Conservation (phyloP, 2,797 vertebrate species). For the Sylvia borin region DNA sequence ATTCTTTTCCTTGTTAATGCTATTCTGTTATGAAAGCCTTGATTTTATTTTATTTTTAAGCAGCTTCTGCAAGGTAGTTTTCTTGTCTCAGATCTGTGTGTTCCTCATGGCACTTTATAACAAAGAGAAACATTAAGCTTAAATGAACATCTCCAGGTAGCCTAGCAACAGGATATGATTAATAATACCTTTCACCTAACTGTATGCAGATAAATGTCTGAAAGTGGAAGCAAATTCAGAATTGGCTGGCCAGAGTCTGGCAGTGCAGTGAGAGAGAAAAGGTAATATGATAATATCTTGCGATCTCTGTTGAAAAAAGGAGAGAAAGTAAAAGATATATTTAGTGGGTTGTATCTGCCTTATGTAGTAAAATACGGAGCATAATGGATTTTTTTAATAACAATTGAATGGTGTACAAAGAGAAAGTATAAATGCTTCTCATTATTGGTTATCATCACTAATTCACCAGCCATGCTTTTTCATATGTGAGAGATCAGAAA, state of each 20-base stretch:
- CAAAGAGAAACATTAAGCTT: constrained; percentile 73
- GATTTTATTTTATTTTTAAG: background rate
- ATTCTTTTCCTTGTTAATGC: background rate
- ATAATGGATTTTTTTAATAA: constrained; percentile 29
- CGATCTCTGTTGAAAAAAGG: constrained; percentile 27
- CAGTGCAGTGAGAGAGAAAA: constrained; percentile 31
- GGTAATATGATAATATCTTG: constrained; percentile 51
- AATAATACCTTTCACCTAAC: constrained; percentile 77
- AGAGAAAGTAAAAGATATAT: constrained; percentile 17
- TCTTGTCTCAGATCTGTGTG: constrained; percentile 59
- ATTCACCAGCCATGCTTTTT: constrained; percentile 21
- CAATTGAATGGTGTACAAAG: constrained; percentile 1
- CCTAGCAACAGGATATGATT: constrained; percentile 81
- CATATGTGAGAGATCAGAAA: constrained; percentile 57
- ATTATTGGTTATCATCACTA: constrained; percentile 39
- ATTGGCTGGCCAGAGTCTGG: constrained; percentile 60
- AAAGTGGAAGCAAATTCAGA: constrained; percentile 68
- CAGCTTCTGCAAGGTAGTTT: constrained; percentile 53
- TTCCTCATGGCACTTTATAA: constrained; percentile 64
- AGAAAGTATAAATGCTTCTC: constrained; percentile 9
- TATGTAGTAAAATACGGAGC: background rate
- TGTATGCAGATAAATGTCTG: constrained; percentile 73
- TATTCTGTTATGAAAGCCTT: background rate
- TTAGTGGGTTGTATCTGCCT: constrained; percentile 19
- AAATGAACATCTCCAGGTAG: constrained; percentile 77